Evolutionary conservation across 2,888 invertebrate species (phyloP), one percentile per base, ranked within the genome.

Genomic region (Acanthosoma haemorrhoidale): DNA sequence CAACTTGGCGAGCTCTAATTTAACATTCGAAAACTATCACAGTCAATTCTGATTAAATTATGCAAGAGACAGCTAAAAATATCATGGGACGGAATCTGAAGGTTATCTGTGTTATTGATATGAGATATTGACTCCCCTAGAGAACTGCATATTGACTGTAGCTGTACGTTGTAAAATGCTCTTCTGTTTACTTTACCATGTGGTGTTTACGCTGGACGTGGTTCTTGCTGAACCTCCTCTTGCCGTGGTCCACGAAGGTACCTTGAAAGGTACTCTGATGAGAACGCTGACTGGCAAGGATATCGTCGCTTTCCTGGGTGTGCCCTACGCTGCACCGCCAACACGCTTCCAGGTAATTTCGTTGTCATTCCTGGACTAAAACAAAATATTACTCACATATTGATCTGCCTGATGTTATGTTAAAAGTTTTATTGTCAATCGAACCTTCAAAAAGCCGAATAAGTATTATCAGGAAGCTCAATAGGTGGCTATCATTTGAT

Each of bases 261-360:
- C 25, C 1, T 29, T 64, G 29, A 39, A 41, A 13, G 64, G 64
- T 1, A 39, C 31, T 9, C 15, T 8, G 21, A 41, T 64, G 43
- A 70, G 59, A 2, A 43, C 51, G 3, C 57, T 73, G 16, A 57
- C 21, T 21, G 73, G 73, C 0, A 43, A 71, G 18, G 21, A 38
- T 11, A 43, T 71, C 31, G 63, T 69, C 4, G 73, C 70, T 4
- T 73, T 73, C 39, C 38, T 70, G n/a, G 71, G 73, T 25, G 59
- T 73, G 0, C 73, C 73, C 6, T 73, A 73, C 34, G 70, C 63
- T 41, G n/a, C 18, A 1, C 68, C 70, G n/a, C 73, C 73, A 8
- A 43, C 63, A 3, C 61, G 70, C 2, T 21, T 51, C n/a, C 31
- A 51, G 43, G 32, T 64, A 21, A 38, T 15, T 21, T 25, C n/a